A percentile compares a stretch with the other conserved stretches of the same genome.
These are phyloP conservation scores for Leptopilina boulardi DNA, from an alignment of 1,140 invertebrate genomes.

Conservation along the genomic window DNA sequence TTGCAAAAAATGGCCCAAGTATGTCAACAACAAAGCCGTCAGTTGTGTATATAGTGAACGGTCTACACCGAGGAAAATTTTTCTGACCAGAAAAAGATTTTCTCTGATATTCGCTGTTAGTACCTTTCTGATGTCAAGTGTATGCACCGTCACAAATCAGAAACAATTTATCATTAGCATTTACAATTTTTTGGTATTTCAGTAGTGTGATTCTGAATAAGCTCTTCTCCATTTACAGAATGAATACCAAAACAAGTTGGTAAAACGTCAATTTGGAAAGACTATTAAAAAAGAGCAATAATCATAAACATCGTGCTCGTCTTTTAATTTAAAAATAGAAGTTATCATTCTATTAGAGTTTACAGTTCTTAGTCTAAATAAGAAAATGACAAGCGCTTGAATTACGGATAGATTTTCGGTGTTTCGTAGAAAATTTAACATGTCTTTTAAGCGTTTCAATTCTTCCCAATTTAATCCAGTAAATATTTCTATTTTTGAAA, in stretches of 20 bases:
- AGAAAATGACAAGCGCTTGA: neutral
- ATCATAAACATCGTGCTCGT: neutral
- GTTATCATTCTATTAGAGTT: neutral
- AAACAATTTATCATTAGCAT: too few relatives aligned
- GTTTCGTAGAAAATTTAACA: neutral
- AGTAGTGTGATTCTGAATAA: too few relatives aligned
- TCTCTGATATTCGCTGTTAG: slow-evolving; percentile 40
- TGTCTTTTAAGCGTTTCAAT: neutral
- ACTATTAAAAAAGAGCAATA: too few relatives aligned
- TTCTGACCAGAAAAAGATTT: slow-evolving; percentile 56
- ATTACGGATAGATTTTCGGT: neutral
- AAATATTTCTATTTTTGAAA: slow-evolving; percentile 44
- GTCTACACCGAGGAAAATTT: slow-evolving; percentile 38
- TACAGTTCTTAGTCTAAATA: neutral
- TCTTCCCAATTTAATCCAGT: slow-evolving; percentile 13
- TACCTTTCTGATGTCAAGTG: slow-evolving; percentile 43
- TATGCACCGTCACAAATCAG: slow-evolving; percentile 44
- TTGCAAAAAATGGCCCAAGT: slow-evolving; percentile 51
- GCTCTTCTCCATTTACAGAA: too few relatives aligned
- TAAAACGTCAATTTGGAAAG: too few relatives aligned
- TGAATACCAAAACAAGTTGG: too few relatives aligned
- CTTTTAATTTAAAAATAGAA: too few relatives aligned
- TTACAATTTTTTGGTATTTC: too few relatives aligned
- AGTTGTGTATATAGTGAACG: slow-evolving; percentile 59
- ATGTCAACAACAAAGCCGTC: slow-evolving; percentile 60